These are phyloP conservation scores for Morone saxatilis DNA, from an alignment of 2,113 vertebrate species.

Conservation along the genomic window DNA sequence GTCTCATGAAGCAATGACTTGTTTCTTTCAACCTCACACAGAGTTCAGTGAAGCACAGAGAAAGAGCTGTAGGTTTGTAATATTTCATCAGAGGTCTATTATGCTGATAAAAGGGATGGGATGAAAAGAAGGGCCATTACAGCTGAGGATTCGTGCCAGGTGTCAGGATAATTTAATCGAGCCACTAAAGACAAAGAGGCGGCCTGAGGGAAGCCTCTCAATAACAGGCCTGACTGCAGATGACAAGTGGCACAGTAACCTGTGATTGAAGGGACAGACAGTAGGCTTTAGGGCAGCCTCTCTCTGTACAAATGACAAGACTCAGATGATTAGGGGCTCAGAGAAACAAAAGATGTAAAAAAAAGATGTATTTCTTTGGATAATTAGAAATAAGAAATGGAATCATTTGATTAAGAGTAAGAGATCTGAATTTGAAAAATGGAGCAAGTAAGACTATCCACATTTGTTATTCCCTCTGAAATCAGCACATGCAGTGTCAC, in stretches of 20 bases:
- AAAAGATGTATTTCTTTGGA: neutral
- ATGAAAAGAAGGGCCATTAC: conserved; percentile 66
- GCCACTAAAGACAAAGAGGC: conserved; percentile 73
- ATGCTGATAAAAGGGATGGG: conserved; percentile 64
- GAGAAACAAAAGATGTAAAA: neutral
- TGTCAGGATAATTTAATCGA: conserved; percentile 77
- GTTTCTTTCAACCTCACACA: conserved; percentile 29
- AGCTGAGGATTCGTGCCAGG: conserved; percentile 66
- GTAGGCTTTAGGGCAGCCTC: conserved; percentile 27
- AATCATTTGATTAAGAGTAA: conserved; percentile 22
- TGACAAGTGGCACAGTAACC: conserved; percentile 66
- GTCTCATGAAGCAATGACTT: conserved; percentile 45
- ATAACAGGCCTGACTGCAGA: conserved; percentile 65
- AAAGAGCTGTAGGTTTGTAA: conserved; percentile 44
- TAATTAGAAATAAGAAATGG: conserved; percentile 5
- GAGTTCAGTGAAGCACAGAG: conserved; percentile 46
- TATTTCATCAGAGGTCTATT: conserved; percentile 72
- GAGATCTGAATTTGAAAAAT: conserved; percentile 22
- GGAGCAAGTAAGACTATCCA: neutral
- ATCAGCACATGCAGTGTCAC: conserved; percentile 4
- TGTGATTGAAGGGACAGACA: conserved; percentile 56
- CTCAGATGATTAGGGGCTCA: conserved; percentile 10
- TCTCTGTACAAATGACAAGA: conserved; percentile 12
- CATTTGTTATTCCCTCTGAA: conserved; percentile 18
- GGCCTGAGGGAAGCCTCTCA: conserved; percentile 63